A percentile compares a stretch with the other conserved stretches of the same genome.
Conservation (phyloP, 2,797 vertebrate genomes). For the Myotis pilosus region DNA sequence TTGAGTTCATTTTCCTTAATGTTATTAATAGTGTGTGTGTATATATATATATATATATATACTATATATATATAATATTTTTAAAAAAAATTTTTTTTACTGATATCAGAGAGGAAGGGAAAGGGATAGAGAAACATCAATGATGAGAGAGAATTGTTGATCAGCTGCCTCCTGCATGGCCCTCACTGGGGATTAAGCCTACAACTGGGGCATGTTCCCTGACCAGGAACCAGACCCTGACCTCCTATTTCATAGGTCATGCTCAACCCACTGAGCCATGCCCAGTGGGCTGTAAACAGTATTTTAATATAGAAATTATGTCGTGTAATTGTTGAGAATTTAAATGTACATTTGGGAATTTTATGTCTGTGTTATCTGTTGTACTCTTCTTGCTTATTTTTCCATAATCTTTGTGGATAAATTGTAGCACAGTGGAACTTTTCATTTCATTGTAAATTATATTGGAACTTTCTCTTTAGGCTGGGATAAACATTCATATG, state of each 20-base stretch:
- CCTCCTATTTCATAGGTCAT: too few species aligned
- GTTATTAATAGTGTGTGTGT: not conserved
- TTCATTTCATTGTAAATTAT: constrained; percentile 67
- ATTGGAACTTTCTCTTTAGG: constrained; percentile 85
- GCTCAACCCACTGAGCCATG: too few species aligned
- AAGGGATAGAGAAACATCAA: too few species aligned
- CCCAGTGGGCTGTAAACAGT: not conserved
- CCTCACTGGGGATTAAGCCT: too few species aligned
- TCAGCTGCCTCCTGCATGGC: too few species aligned
- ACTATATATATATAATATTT: too few species aligned
- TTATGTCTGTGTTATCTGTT: not conserved
- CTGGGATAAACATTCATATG: constrained; percentile 99
- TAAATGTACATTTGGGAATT: constrained; percentile 30
- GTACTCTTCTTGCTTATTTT: not conserved
- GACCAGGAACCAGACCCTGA: too few species aligned
- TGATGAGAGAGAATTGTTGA: too few species aligned
- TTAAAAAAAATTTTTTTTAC: too few species aligned
- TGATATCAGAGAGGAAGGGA: too few species aligned
- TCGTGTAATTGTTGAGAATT: not conserved
- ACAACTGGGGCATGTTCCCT: too few species aligned
- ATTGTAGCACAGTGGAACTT: not conserved
- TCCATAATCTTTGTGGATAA: constrained; percentile 9
- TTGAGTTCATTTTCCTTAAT: constrained; percentile 49
- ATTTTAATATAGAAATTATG: constrained; percentile 21
- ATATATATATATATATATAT: too few species aligned